A percentile compares a stretch with the other conserved stretches of the same genome.
These are phyloP conservation scores for Silurus aristotelis DNA, from an alignment of 2,797 vertebrate species.

Conservation along the genomic window DNA sequence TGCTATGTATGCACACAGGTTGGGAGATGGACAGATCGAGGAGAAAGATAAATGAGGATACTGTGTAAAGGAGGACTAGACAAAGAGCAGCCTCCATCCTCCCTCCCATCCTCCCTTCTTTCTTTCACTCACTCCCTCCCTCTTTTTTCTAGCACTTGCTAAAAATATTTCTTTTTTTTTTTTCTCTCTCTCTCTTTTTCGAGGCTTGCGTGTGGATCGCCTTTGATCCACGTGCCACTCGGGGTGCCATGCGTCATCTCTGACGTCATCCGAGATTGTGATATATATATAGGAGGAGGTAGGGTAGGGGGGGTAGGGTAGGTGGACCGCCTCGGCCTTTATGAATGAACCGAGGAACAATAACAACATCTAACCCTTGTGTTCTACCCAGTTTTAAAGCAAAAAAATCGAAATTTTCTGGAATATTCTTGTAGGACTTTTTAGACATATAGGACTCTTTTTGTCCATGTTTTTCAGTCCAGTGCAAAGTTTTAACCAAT, in stretches of 20 bases:
- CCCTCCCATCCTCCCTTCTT: background rate
- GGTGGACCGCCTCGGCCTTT: conserved; percentile 53
- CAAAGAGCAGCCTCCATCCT: conserved; percentile 48
- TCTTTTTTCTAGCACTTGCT: conserved; percentile 62
- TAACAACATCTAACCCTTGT: background rate
- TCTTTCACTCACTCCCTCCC: conserved; percentile 32
- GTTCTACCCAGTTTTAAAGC: background rate
- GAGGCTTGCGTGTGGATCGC: conserved; percentile 56
- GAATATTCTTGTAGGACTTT: background rate
- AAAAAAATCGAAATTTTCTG: background rate
- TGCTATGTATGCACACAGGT: background rate
- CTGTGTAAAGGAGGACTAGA: conserved; percentile 51
- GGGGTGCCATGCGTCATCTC: conserved; percentile 69
- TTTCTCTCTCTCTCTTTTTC: conserved; percentile 10
- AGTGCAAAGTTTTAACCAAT: background rate
- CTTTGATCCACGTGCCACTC: conserved; percentile 72
- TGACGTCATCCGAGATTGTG: conserved; percentile 70
- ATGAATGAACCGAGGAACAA: conserved; percentile 53
- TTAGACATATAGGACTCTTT: background rate
- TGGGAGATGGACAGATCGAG: conserved; percentile 6
- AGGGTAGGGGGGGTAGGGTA: conserved; percentile 60
- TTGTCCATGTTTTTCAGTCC: background rate
- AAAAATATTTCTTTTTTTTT: conserved; percentile 63
- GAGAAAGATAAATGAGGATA: conserved; percentile 20
- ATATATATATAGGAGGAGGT: conserved; percentile 52